Percentiles rank a stretch among this genome's conserved stretches.
Conservation (phyloP, 2,797 vertebrate genomes). For the Sphenopsis melanotis region DNA sequence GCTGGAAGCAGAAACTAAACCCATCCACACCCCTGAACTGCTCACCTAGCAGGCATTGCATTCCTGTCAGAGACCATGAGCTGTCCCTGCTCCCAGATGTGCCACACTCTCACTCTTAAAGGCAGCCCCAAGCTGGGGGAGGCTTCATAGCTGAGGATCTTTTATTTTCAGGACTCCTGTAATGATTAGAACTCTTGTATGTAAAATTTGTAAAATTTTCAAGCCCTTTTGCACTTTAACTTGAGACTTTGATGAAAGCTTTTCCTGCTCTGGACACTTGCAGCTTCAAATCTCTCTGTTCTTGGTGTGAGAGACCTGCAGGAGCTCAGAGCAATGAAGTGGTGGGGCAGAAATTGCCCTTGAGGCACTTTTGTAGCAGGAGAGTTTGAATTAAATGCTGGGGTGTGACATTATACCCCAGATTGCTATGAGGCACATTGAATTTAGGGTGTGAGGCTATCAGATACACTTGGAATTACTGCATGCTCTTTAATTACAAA, state of each 20-base stretch:
- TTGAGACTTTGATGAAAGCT: not conserved
- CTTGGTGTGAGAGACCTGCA: not conserved
- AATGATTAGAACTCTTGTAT: not conserved
- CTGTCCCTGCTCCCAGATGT: not conserved
- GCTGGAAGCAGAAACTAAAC: not conserved
- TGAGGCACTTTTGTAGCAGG: not conserved
- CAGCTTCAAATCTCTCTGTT: not conserved
- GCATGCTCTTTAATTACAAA: not conserved
- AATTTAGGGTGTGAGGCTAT: not conserved
- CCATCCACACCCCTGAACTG: not conserved
- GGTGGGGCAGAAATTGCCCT: not conserved
- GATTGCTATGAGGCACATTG: not conserved
- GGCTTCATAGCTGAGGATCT: not conserved
- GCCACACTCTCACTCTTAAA: fast-evolving
- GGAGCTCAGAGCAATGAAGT: not conserved
- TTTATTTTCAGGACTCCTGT: not conserved
- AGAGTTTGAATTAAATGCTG: not conserved
- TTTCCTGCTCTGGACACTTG: not conserved
- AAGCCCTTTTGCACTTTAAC: not conserved
- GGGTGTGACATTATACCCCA: not conserved
- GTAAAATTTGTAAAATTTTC: not conserved
- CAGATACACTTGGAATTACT: not conserved
- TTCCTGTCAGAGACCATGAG: not conserved
- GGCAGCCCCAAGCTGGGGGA: not conserved
- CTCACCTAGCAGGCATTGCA: not conserved